Evolutionary conservation across 2,113 vertebrate species (phyloP).

Genomic region (Oreochromis niloticus): DNA sequence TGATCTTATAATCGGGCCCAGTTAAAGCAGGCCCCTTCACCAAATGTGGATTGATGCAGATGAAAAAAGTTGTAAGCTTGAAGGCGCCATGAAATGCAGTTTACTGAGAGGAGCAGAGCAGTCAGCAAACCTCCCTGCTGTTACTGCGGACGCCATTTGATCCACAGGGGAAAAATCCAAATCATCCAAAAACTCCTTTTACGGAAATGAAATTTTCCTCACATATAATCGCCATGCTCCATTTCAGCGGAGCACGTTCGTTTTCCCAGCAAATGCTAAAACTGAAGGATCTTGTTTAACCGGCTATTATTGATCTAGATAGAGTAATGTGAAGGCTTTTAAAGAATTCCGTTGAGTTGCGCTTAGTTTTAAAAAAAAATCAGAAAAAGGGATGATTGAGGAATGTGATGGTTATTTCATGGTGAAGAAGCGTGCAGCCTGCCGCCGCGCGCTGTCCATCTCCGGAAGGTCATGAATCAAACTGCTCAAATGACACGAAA

Average conservation of each 20-base stretch:
- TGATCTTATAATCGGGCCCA: not conserved
- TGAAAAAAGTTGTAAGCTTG: not conserved
- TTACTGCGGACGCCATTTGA: constrained; percentile 18
- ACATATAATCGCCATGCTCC: not conserved
- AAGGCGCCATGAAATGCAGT: not conserved
- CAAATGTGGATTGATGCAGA: not conserved
- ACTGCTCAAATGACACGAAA: not conserved
- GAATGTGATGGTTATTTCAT: constrained; percentile 7
- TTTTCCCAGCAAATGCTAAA: not conserved
- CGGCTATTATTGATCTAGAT: not conserved
- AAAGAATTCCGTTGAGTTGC: not conserved
- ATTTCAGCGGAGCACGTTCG: not conserved
- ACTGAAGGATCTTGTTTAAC: not conserved
- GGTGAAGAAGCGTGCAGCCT: not conserved
- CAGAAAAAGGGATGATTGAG: constrained; percentile 9
- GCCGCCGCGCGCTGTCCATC: not conserved
- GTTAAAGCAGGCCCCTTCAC: not conserved
- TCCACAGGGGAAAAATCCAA: not conserved
- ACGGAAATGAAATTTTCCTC: not conserved
- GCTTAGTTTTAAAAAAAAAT: not conserved
- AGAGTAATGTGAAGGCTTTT: not conserved
- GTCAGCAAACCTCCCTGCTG: not conserved
- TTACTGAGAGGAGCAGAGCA: not conserved
- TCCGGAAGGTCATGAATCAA: constrained; percentile 41
- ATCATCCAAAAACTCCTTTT: not conserved